Base-by-base conservation (phyloP, 2,113 vertebrate species). In the Neolamprologus sp. region DNA sequence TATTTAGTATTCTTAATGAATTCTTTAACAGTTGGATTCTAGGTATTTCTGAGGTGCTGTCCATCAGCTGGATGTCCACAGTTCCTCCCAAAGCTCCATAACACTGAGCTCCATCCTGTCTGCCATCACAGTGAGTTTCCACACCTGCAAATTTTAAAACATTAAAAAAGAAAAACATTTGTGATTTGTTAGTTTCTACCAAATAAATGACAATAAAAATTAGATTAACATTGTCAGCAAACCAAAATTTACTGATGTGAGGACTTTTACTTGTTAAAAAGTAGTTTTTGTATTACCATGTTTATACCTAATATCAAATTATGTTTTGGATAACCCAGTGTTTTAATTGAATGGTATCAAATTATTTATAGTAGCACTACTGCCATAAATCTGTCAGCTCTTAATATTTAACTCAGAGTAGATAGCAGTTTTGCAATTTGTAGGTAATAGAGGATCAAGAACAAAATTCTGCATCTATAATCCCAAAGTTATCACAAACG, bases 11-110 rank as follows among this genome's bases (percentile, higher is more conserved):
- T 9, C 1, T 8, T 33, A 9, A 35, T 0, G 0, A 13, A 45
- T 45, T 4, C 6, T 6, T 45, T 45, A 3, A 45, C 3, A 6
- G 0, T 0, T 0, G 0, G 40, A 1, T 6, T 42, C 0, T 3
- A 1, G 1, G 0, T 0, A 13, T 13, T 49, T 17, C 45, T 1
- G 14, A 14, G 13, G 0, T 17, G 8, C 0, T 51, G 17, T 51
- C 8, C 3, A 51, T 51, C 17, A 51, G 49, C 49, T 2, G 49
- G 7, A 51, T 51, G 17, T 51, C 17, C 49, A 51, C 17, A 2
- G 0, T 51, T 51, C 49, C 17, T 51, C 17, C 49, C 49, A 51
- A 5, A 51, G 17, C 49, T 51, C 49, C 49, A 51, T n/a, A 51
- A 51, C 49, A 51, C 49, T 9, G 49, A 51, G 8, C 5, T 51